These are phyloP conservation scores for Eumacrocentrus americanus DNA, from an alignment of 2,888 invertebrate species.

Conservation along the genomic window DNA sequence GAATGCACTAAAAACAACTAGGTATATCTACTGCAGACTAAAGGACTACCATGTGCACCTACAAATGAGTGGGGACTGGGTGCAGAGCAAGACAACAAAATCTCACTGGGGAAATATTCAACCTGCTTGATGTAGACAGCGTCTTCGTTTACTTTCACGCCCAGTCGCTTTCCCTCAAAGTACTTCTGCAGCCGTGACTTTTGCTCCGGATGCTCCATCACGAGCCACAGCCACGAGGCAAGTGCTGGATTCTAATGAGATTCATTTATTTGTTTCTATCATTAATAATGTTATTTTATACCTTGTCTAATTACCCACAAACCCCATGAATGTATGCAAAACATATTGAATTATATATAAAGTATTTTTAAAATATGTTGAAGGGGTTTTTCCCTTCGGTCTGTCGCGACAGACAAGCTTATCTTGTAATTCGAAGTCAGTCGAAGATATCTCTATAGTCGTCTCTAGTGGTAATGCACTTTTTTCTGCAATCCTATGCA, in stretches of 20 bases:
- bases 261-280: slow-evolving; percentile 20
- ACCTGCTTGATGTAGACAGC: slow-evolving; percentile 54
- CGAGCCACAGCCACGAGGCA: slow-evolving; percentile 63
- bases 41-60: slow-evolving; percentile 14
- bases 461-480: no score
- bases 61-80: slow-evolving; percentile 6
- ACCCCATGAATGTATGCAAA: no score
- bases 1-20: not conserved
- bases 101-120: slow-evolving; percentile 24
- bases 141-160: slow-evolving; percentile 52
- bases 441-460: no score
- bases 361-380: no score
- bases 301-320: no score
- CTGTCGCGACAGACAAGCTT: no score
- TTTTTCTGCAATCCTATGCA: no score
- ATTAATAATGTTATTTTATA: not conserved
- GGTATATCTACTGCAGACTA: slow-evolving; percentile 1
- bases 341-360: no score
- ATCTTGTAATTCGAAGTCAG: no score
- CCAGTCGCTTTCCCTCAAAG: slow-evolving; percentile 48
- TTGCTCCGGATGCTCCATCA: slow-evolving; percentile 59
- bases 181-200: slow-evolving; percentile 54
- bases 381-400: no score
- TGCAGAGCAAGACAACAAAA: not conserved
- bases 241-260: slow-evolving; percentile 62